Evolutionary conservation across 2,113 vertebrate genomes (phyloP).

Genomic region (Callopanchax toddi): DNA sequence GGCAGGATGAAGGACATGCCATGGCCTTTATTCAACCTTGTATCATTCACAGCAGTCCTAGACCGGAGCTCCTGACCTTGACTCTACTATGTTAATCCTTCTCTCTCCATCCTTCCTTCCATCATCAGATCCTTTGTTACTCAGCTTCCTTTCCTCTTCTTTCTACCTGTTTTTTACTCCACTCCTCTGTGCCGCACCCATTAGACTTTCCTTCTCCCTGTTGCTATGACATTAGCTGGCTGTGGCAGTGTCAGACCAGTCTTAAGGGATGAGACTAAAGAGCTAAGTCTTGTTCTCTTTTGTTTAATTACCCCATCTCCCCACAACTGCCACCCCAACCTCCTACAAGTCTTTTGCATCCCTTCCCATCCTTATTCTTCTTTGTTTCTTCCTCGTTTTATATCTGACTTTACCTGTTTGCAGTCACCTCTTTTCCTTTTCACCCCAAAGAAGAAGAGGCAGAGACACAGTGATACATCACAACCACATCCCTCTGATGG

Average conservation of each 20-base stretch:
- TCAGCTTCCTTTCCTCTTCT: constrained; percentile 26
- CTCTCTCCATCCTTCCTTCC: neutral
- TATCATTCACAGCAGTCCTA: constrained; percentile 47
- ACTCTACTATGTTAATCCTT: constrained; percentile 28
- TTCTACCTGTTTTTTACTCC: constrained; percentile 48
- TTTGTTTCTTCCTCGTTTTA: constrained; percentile 30
- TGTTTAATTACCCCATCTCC: constrained; percentile 69
- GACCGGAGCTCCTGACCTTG: constrained; percentile 58
- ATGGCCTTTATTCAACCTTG: constrained; percentile 56
- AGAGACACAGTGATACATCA: constrained; percentile 38
- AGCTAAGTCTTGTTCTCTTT: constrained; percentile 76
- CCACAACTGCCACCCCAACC: constrained; percentile 1
- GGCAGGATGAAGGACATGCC: constrained; percentile 11
- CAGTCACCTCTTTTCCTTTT: constrained; percentile 15
- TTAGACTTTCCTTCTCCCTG: constrained; percentile 68
- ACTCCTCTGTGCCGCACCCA: constrained; percentile 62
- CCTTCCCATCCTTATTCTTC: constrained; percentile 20
- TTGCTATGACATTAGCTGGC: constrained; percentile 79
- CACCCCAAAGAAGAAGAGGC: constrained; percentile 32
- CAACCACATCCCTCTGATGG: constrained; percentile 48
- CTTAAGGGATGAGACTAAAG: constrained; percentile 74
- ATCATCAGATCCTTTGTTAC: constrained; percentile 9
- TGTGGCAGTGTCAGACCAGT: constrained; percentile 62
- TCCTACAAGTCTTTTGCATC: constrained; percentile 11
- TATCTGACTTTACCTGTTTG: constrained; percentile 37